Base-by-base conservation (phyloP, 2,113 vertebrate species). In the Leptobrachium leishanense region DNA sequence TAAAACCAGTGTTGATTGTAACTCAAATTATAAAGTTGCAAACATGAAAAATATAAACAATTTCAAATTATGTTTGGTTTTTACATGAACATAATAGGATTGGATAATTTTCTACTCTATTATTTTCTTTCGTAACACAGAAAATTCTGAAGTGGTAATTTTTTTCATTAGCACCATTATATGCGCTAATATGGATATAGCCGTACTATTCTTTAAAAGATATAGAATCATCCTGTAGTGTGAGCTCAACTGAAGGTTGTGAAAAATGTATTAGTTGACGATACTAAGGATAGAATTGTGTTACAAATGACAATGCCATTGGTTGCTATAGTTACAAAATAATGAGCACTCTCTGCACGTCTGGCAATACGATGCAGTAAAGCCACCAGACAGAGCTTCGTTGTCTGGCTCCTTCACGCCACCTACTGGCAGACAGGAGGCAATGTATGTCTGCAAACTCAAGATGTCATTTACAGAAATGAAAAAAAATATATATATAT, bases 251-350 rank as follows among this genome's bases (percentile, higher is more conserved):
- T 69, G 4, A 46, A 43, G 15, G 67, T 69, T 40, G 8, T 72
- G 46, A 53, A 72, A 72, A 54, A 72, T 40, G 10, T 72, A 53
- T 72, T 44, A 55, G n/a, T 44, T 54, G 6, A 40, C 40, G 69
- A 54, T 50, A 7, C 10, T 9, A 20, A 72, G 46, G 4, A 69
- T 46, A 69, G 46, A 72, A 72, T 15, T 41, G 68, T 40, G 31
- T 40, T 54, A 40, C 46, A 72, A 72, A 72, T 55, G 53, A 72
- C 69, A 72, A 72, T 55, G 43, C 20, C 44, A 54, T 54, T 72
- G 46, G 69, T 72, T 72, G 69, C 69, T 55, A 72, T 72, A 54
- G 69, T 54, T 72, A 72, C 69, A 55, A 40, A 72, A 39, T 40
- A 12, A 50, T 55, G n/a, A 54, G 50, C 10, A 50, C 13, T 8